Evolutionary conservation across 37 sponge, comb jelly and placozoan genomes (phyloP), one percentile per base, ranked within the genome.

Genomic region (Tethya wilhelma): DNA sequence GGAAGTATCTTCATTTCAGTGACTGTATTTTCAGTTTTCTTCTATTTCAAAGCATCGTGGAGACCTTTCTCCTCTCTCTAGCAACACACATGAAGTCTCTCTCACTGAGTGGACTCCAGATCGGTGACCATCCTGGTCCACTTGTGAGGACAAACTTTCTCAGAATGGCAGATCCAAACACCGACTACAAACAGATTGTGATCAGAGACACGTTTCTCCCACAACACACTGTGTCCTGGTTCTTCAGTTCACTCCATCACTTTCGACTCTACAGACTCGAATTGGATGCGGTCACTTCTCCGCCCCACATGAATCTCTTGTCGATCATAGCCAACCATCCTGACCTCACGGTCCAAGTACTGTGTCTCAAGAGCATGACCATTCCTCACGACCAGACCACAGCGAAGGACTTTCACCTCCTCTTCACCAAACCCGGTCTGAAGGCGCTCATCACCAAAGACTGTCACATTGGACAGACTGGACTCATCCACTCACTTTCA

Each of bases 141-240:
- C n/a, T n/a, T n/a, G n/a, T n/a, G n/a, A n/a, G n/a, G n/a, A 41
- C 69, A 34, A 23, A 23, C 11, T 23, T 40, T 1, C 39, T 69
- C 38, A 69, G 11, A 22, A 69, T 69, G 69, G 22, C 38, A 4
- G 69, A 69, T n/a, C 19, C 36, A 22, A 43, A 43, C 36, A 42
- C 22, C 43, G 38, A 40, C 43, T 69, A 42, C 55, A 72, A 72
- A 19, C 73, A 72, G n/a, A 34, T 40, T 34, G 53, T 53, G 30
- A 34, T 72, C 56, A 72, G 73, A 14, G 31, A 72, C 25, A 72
- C 53, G 73, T 43, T 53, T 31, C 44, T 72, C 33, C 73, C 73
- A 11, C 56, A 53, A n/a, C 73, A 34, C n/a, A 72, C 30, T n/a
- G 34, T 28, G 7, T 72, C 14, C 33, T 72, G 73, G 73, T 19